Evolutionary conservation across 2,888 invertebrate species (phyloP), one percentile per base, ranked within the genome.

Genomic region (Aethes cnicana): DNA sequence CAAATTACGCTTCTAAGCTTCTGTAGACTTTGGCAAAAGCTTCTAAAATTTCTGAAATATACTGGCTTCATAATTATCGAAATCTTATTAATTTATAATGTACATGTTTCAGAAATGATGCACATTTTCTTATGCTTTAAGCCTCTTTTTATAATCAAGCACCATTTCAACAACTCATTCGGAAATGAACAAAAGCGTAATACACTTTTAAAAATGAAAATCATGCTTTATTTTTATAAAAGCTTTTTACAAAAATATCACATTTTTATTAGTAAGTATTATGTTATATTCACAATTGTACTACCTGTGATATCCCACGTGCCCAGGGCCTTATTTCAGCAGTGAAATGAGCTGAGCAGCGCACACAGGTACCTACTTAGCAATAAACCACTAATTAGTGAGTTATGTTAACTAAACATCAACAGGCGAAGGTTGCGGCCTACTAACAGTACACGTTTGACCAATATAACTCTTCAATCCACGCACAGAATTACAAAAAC

Each of bases 1-100:
- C 64, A 55, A 59, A 57, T 59, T 59, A 58, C 58, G 66, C 68
- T 77, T 76, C 39, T 25, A 58, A 55, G 75, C 74, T 76, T 77
- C 30, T 50, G 68, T 72, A 72, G 68, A 63, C 55, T 68, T 72
- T 72, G 69, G 72, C 69, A 32, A 39, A 25, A 52, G 52, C 52
- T 52, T 46, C 23, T 32, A n/a, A 33, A 39, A 53, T 28, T 47
- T 47, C 41, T 46, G 23, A 50, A 55, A 62, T 48, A 56, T 52
- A 56, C 63, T 61, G 58, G 68, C 67, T 67, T 65, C 53, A 58
- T 58, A 56, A 35, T 53, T 57, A 55, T 58, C 47, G 47, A 23
- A 39, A 35, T 36, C 43, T 49, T 54, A 39, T 37, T 37, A 12
- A 30, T 14, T 32, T 44, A 52, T 26, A 14, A 14, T 39, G 4